Conservation (phyloP, 2,888 invertebrate species). For the Baccha elongata region DNA sequence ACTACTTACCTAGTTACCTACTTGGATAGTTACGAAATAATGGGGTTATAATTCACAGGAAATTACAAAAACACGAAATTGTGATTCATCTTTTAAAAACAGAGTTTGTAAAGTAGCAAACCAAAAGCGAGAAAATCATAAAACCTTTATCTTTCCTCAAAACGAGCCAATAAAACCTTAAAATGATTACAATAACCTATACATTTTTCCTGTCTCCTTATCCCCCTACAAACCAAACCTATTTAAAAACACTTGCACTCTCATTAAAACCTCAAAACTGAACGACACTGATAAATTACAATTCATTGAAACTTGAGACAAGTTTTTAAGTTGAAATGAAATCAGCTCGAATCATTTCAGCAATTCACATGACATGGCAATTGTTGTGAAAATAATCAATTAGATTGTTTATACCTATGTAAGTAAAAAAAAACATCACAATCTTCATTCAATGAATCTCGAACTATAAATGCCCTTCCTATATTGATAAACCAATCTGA, state of each 20-base stretch:
- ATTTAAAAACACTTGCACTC: slow-evolving; percentile 34
- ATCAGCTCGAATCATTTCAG: background rate
- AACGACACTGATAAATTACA: background rate
- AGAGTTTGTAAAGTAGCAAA: no score
- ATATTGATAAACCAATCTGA: slow-evolving; percentile 13
- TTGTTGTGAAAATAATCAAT: background rate
- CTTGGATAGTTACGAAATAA: no score
- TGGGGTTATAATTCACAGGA: no score
- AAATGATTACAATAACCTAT: no score
- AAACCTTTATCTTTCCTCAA: no score
- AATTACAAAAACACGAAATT: no score
- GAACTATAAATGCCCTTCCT: background rate
- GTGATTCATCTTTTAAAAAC: no score
- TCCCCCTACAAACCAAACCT: background rate
- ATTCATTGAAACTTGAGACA: background rate
- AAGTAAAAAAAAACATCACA: background rate
- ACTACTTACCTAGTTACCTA: no score
- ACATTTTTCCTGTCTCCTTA: background rate
- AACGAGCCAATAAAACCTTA: no score
- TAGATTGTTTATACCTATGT: background rate
- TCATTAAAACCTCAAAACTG: background rate
- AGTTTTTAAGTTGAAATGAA: no score
- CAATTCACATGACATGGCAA: background rate
- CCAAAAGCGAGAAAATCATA: no score
- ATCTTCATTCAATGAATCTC: background rate